Conservation (phyloP, 2,888 invertebrate species). For the Sinhomidia bicolor region DNA sequence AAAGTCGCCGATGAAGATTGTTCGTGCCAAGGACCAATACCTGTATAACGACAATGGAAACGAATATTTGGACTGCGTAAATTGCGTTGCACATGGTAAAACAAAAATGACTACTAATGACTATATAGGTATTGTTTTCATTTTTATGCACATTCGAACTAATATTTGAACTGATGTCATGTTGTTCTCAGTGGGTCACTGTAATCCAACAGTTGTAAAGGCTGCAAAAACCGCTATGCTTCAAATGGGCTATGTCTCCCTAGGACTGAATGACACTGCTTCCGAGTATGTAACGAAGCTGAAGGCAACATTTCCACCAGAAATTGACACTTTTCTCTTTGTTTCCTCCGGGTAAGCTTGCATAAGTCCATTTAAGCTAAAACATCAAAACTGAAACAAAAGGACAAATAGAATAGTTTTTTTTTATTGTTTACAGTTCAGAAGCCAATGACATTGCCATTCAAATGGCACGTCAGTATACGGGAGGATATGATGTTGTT, state of each 20-base stretch:
- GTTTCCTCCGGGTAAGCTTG: conserved; percentile 84
- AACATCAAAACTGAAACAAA: background rate
- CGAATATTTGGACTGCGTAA: conserved; percentile 85
- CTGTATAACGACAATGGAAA: conserved; percentile 84
- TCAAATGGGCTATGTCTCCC: conserved; percentile 83
- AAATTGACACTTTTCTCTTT: conserved; percentile 83
- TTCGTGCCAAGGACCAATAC: conserved; percentile 84
- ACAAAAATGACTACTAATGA: background rate
- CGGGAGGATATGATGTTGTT: conserved; percentile 83
- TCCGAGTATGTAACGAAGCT: conserved; percentile 82
- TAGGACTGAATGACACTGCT: conserved; percentile 83
- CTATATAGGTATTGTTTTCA: conserved; percentile 52
- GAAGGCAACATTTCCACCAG: conserved; percentile 82
- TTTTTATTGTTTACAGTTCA: conserved; percentile 82
- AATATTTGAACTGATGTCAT: too few species aligned
- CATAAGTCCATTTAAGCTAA: background rate
- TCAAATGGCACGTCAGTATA: conserved; percentile 84
- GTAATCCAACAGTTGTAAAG: conserved; percentile 83
- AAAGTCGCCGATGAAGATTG: conserved; percentile 83
- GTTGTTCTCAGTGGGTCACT: conserved; percentile 81
- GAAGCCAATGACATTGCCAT: conserved; percentile 86
- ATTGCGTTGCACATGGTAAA: conserved; percentile 85
- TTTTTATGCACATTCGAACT: background rate
- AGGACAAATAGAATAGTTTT: background rate
- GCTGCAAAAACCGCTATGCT: conserved; percentile 83